A percentile compares a stretch with the other conserved stretches of the same genome.
These are phyloP conservation scores for Atractosteus spatula DNA, from an alignment of 2,113 vertebrate species.

Conservation along the genomic window DNA sequence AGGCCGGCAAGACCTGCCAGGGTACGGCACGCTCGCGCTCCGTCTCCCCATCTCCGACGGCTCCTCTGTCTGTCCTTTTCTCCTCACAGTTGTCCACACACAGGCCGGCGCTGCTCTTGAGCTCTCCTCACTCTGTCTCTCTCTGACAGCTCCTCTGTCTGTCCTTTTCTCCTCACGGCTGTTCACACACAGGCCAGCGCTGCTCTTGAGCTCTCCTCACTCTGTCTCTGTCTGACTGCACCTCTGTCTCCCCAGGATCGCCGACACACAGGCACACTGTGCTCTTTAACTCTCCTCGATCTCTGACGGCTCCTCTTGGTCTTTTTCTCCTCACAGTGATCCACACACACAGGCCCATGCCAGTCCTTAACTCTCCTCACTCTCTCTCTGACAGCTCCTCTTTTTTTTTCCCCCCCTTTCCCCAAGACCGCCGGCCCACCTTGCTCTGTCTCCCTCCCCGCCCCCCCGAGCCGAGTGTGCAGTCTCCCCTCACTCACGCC, in stretches of 20 bases:
- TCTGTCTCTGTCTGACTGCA: constrained; percentile 21
- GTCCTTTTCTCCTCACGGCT: constrained; percentile 62
- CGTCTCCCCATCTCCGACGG: constrained; percentile 54
- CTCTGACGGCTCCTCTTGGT: constrained; percentile 61
- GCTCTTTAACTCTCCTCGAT: too few relatives aligned
- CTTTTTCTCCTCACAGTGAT: background rate
- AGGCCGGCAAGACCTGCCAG: constrained; percentile 97
- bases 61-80: constrained; percentile 41
- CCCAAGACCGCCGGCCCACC: constrained; percentile 43
- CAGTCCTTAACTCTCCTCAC: constrained; percentile 9
- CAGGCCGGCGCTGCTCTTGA: background rate
- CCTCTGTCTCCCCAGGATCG: background rate
- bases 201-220: constrained; percentile 43
- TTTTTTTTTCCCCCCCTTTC: constrained; percentile 69
- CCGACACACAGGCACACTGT: too few relatives aligned
- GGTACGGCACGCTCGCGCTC: constrained; percentile 63
- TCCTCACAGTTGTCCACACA: background rate
- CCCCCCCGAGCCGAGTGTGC: background rate
- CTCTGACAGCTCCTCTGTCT: constrained; percentile 64
- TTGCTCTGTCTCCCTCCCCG: constrained; percentile 25
- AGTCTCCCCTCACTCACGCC: background rate
- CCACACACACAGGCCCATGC: too few relatives aligned
- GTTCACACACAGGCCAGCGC: too few relatives aligned
- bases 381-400: constrained; percentile 57
- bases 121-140: constrained; percentile 19